These are phyloP conservation scores for Mallotus villosus DNA, from an alignment of 2,797 vertebrate species.

Conservation along the genomic window DNA sequence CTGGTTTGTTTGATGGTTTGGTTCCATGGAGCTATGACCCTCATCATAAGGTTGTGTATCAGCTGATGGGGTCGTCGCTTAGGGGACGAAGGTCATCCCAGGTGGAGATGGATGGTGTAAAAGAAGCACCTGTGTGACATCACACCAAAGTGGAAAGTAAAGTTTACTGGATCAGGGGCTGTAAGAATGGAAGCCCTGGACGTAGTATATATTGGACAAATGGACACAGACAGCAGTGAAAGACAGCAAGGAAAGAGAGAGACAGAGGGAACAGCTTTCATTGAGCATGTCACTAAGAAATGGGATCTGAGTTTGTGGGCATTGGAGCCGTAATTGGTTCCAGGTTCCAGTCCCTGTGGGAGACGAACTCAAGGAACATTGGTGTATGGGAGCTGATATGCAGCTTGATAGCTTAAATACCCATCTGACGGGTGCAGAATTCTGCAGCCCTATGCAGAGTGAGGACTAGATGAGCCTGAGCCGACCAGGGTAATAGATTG, in stretches of 20 bases:
- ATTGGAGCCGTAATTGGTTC: slow-evolving; percentile 73
- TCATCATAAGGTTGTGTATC: background rate
- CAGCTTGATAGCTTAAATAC: slow-evolving; percentile 55
- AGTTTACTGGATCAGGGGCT: background rate
- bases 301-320: slow-evolving; percentile 64
- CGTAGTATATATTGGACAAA: slow-evolving; percentile 51
- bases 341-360: slow-evolving; percentile 50
- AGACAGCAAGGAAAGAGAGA: slow-evolving; percentile 22
- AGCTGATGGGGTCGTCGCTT: background rate
- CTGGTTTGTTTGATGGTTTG: background rate
- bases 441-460: slow-evolving; percentile 33
- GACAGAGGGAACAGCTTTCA: slow-evolving; percentile 67
- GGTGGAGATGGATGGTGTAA: background rate
- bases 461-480: slow-evolving; percentile 21
- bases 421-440: slow-evolving; percentile 28
- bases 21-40: background rate
- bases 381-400: slow-evolving; percentile 54
- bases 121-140: background rate
- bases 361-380: slow-evolving; percentile 45
- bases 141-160: background rate
- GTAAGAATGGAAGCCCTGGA: slow-evolving; percentile 43
- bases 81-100: background rate
- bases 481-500: slow-evolving; percentile 38
- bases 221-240: slow-evolving; percentile 42
- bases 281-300: slow-evolving; percentile 72